Percentiles rank a stretch among this genome's conserved stretches.
Evolutionary conservation across 2,797 vertebrate genomes (phyloP).

Genomic region (Scleropages formosus): DNA sequence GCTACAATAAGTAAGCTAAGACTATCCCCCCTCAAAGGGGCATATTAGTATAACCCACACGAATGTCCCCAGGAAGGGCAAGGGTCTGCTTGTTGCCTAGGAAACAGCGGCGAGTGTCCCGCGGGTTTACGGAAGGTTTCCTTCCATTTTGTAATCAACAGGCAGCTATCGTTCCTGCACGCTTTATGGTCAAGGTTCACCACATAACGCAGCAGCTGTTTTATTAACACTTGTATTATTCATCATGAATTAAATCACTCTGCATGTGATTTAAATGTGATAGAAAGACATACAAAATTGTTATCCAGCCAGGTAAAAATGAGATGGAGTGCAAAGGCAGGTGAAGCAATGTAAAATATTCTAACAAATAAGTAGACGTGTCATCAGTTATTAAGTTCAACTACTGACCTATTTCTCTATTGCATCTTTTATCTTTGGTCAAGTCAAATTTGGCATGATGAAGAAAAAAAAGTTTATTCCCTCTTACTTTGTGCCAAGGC

Average conservation of each 20-base stretch:
- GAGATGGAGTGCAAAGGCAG: too few relatives aligned
- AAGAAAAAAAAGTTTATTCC: too few relatives aligned
- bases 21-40: slow-evolving; percentile 21
- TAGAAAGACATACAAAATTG: too few relatives aligned
- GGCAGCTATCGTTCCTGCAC: neutral
- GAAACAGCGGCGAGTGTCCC: slow-evolving; percentile 64
- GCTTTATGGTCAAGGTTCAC: neutral
- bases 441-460: too few relatives aligned
- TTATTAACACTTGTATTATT: neutral
- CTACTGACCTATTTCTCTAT: neutral
- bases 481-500: too few relatives aligned
- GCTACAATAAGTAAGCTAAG: neutral
- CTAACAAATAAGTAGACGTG: too few relatives aligned
- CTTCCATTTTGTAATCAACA: slow-evolving; percentile 25
- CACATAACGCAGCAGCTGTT: neutral
- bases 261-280: neutral
- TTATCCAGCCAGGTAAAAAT: too few relatives aligned
- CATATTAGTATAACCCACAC: slow-evolving; percentile 61
- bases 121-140: slow-evolving; percentile 9
- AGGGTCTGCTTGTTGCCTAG: slow-evolving; percentile 74
- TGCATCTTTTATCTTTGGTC: too few relatives aligned
- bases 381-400: neutral
- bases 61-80: slow-evolving; percentile 68
- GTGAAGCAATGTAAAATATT: too few relatives aligned
- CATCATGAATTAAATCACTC: neutral